A percentile compares a stretch with the other conserved stretches of the same genome.
phyloP scores from a whole-genome alignment of 2,113 vertebrate species.

The Ctenodactylus gundi region DNA sequence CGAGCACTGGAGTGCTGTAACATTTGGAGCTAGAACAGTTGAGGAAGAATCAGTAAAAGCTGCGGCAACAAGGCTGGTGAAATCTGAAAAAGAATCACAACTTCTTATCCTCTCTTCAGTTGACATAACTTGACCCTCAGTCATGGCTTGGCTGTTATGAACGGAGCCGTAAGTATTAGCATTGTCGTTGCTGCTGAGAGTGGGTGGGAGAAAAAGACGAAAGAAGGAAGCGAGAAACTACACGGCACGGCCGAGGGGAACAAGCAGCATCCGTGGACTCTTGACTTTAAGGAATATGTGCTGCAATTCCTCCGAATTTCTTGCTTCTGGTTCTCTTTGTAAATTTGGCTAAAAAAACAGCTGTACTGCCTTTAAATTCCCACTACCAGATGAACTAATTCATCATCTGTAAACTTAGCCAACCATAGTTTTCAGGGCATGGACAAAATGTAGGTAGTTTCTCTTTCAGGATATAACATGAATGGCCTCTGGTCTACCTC shows the following conservation, averaged over 20 bases:
- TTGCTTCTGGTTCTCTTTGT: not conserved
- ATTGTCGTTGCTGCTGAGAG: no score
- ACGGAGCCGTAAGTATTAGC: no score
- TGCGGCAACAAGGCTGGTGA: not conserved
- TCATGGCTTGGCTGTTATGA: no score
- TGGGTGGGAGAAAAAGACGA: conserved; percentile 82
- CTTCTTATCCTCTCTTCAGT: no score
- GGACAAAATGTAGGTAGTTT: not conserved
- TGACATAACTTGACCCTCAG: no score
- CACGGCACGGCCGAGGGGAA: no score
- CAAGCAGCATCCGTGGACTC: conserved; percentile 91
- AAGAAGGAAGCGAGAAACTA: conserved; percentile 86
- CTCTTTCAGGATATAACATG: not conserved
- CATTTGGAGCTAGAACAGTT: not conserved
- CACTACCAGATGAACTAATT: no score
- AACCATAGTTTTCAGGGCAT: not conserved
- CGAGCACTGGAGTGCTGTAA: not conserved
- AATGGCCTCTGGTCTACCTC: not conserved
- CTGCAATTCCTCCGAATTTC: not conserved
- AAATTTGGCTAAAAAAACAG: not conserved
- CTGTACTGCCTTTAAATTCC: not conserved
- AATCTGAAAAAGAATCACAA: no score
- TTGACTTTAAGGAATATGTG: conserved; percentile 86
- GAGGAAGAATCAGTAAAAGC: not conserved
- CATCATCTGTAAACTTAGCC: not conserved